A percentile compares a stretch with the other conserved stretches of the same genome.
phyloP scores from a whole-genome alignment of 1,140 invertebrate species.

The Atta cephalotes region DNA sequence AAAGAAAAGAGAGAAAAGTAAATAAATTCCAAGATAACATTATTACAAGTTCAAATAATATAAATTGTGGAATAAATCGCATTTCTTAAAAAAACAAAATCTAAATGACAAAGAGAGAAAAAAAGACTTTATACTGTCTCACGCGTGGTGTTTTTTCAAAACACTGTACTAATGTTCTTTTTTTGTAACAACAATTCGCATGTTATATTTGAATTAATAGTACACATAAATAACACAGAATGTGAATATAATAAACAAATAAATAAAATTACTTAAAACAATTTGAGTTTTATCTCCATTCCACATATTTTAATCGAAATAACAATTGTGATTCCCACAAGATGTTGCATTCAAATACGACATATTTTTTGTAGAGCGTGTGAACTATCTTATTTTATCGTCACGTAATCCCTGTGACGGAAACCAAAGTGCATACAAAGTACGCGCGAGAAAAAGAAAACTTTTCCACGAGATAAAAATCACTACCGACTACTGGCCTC shows the following conservation, averaged over 20 bases:
- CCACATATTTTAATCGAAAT: not conserved
- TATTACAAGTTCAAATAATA: not conserved
- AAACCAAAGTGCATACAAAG: slow-evolving; percentile 47
- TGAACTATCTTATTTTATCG: not conserved
- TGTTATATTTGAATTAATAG: not conserved
- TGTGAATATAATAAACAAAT: not conserved
- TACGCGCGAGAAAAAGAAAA: slow-evolving; percentile 32
- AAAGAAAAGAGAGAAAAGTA: not conserved
- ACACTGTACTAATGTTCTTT: not conserved
- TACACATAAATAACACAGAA: not conserved
- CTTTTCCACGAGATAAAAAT: slow-evolving; percentile 44
- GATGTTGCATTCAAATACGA: not conserved
- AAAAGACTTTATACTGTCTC: not conserved
- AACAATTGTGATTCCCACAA: not conserved
- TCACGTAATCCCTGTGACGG: slow-evolving; percentile 36
- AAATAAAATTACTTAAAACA: not conserved
- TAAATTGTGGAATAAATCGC: not conserved
- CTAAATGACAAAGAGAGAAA: not conserved
- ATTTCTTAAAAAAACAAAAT: not conserved
- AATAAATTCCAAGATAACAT: not conserved
- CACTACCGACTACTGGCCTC: not conserved
- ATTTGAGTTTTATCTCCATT: not conserved
- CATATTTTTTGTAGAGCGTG: slow-evolving; percentile 4
- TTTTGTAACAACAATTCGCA: not conserved
- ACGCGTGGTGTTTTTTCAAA: not conserved